Evolutionary conservation across 2,797 vertebrate genomes (phyloP), one percentile per base, ranked within the genome.

Genomic region (Silurus lanzhouensis): DNA sequence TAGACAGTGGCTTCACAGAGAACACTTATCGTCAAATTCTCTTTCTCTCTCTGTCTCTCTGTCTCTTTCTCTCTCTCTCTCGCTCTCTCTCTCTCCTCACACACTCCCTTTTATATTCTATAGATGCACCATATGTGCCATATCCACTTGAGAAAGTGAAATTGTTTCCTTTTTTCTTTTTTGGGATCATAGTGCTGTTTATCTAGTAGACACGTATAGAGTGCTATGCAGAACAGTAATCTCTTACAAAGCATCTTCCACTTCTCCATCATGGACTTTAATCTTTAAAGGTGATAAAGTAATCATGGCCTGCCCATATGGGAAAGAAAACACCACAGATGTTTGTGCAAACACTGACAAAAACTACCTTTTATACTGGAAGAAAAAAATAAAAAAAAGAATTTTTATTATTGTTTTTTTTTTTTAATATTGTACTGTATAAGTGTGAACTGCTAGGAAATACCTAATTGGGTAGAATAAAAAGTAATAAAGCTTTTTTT

Each of bases 1-100:
- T 83, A 90, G 89, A 85, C 86, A 85, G 84, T 83, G 86, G 83
- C 87, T 86, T 90, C 86, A 90, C 81, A 88, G 85, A 88, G 85
- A 85, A 82, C 89, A 86, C 89, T 88, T 88, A 90, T 85, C 88
- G 76, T 86, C 85, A 83, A 83, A 83, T 85, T 86, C 83, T 85
- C 82, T 57, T 78, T 48, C 75, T 72, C 63, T 57, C 68, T 81
- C 81, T 86, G 85, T 83, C 83, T 88, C 76, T 84, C 31, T 88
- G 27, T 85, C 82, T 84, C 81, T 31, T 75, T 25, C 64, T 75
- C 60, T 25, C 44, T 80, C 22, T 70, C 70, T 67, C 48, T 17
- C 61, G 67, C 82, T 84, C 79, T 87, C 74, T 84, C 84, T 82
- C 83, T 88, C 74, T 83, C 10, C 48, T 7, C 48, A 52, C 48